phyloP scores from a whole-genome alignment of 2,888 invertebrate genomes.

The Rhabditoides inermis region DNA sequence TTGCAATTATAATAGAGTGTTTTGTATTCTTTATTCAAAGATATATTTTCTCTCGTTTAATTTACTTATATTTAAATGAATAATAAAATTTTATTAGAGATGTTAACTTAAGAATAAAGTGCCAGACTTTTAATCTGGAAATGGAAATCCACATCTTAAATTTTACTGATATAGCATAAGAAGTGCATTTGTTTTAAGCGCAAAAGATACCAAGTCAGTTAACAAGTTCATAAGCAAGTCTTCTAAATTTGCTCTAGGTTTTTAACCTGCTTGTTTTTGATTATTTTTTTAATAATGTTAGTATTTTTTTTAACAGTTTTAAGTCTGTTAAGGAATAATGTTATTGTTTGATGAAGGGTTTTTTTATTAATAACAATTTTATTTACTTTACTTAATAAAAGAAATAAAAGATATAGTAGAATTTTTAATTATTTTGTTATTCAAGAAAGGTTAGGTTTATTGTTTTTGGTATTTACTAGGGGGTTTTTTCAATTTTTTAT shows the following conservation, averaged over 20 bases:
- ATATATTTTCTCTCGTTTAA: conserved; percentile 38
- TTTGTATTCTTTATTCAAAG: conserved; percentile 42
- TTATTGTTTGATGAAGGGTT: conserved; percentile 26
- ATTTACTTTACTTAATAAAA: conserved; percentile 26
- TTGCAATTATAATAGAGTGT: conserved; percentile 39
- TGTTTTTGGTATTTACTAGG: conserved; percentile 20
- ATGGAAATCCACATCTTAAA: conserved; percentile 41
- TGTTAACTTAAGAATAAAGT: conserved; percentile 40
- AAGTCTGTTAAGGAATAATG: conserved; percentile 14
- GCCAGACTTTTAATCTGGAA: conserved; percentile 35
- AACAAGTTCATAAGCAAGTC: conserved; percentile 31
- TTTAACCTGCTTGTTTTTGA: conserved; percentile 31
- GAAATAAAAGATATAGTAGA: conserved; percentile 18
- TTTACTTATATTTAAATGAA: conserved; percentile 35
- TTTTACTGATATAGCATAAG: conserved; percentile 33
- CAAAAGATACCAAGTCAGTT: conserved; percentile 36
- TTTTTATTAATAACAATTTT: conserved; percentile 26
- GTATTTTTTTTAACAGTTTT: conserved; percentile 17
- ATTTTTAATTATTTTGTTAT: conserved; percentile 32
- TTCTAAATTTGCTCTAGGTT: conserved; percentile 37
- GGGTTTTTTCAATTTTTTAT: conserved; percentile 25
- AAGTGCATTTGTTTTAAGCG: conserved; percentile 42
- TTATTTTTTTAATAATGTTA: conserved; percentile 23
- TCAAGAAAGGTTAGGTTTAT: conserved; percentile 26
- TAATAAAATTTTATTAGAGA: conserved; percentile 20